A percentile compares a stretch with the other conserved stretches of the same genome.
These are phyloP conservation scores for Centroberyx gerrardi DNA, from an alignment of 2,797 vertebrate species.

Conservation along the genomic window DNA sequence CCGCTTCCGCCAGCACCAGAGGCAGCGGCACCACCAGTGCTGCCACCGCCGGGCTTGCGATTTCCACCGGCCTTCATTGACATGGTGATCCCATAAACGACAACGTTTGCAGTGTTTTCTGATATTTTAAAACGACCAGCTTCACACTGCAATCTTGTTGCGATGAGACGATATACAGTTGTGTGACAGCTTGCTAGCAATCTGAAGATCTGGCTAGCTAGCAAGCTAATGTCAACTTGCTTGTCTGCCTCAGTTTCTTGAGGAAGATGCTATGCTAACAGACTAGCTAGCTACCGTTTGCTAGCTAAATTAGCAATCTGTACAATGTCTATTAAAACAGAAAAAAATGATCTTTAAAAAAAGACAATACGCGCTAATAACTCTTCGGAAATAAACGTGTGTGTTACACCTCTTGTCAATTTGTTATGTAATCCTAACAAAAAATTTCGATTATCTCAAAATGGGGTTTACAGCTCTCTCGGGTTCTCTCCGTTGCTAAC, in stretches of 20 bases:
- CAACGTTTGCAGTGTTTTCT: slow-evolving; percentile 66
- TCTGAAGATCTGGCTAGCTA: slow-evolving; percentile 56
- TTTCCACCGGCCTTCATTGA: slow-evolving; percentile 95
- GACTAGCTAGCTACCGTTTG: slow-evolving; percentile 68
- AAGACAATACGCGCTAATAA: slow-evolving; percentile 69
- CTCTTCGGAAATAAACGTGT: slow-evolving; percentile 63
- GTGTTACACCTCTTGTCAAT: slow-evolving; percentile 72
- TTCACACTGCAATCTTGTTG: slow-evolving; percentile 64
- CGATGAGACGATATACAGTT: slow-evolving; percentile 52
- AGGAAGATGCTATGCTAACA: slow-evolving; percentile 75
- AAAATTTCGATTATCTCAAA: slow-evolving; percentile 72
- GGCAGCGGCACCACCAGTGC: slow-evolving; percentile 87
- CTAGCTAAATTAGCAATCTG: slow-evolving; percentile 79
- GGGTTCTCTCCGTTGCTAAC: slow-evolving; percentile 89
- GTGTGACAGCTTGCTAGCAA: slow-evolving; percentile 72
- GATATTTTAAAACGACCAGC: slow-evolving; percentile 71
- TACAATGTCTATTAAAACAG: slow-evolving; percentile 80
- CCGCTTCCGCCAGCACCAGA: slow-evolving; percentile 85
- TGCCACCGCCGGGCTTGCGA: slow-evolving; percentile 91
- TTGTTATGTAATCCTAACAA: slow-evolving; percentile 66
- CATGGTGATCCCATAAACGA: slow-evolving; percentile 95
- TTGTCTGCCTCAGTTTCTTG: slow-evolving; percentile 31
- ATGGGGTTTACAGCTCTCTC: slow-evolving; percentile 80
- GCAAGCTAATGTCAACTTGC: slow-evolving; percentile 77
- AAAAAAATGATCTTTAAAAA: slow-evolving; percentile 72